Percentiles rank a stretch among this genome's conserved stretches.
Evolutionary conservation across 2,113 vertebrate genomes (phyloP).

Genomic region (Empidonax traillii): DNA sequence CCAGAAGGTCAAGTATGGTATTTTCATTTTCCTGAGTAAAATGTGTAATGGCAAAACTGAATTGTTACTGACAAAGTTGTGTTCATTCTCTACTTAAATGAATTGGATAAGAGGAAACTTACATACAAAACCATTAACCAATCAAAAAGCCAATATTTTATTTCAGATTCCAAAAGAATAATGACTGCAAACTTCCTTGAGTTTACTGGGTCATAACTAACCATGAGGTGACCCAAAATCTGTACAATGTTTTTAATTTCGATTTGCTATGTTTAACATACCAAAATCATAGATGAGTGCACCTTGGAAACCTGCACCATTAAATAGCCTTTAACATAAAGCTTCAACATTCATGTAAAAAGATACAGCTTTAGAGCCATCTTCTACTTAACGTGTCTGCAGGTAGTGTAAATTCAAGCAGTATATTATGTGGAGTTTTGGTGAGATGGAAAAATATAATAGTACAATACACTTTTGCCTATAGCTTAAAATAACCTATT

Average conservation of each 20-base stretch:
- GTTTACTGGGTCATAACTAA: neutral
- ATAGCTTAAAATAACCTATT: neutral
- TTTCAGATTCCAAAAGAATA: neutral
- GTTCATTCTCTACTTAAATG: neutral
- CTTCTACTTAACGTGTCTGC: neutral
- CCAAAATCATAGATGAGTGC: neutral
- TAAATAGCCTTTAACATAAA: neutral
- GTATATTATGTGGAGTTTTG: neutral
- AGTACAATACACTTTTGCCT: neutral
- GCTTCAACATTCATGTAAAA: neutral
- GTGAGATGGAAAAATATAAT: neutral
- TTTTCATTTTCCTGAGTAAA: neutral
- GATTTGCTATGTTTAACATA: neutral
- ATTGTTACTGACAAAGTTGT: neutral
- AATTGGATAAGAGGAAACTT: neutral
- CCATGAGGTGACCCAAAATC: rapidly evolving
- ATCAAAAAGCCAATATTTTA: neutral
- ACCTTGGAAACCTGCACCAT: neutral
- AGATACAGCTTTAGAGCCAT: neutral
- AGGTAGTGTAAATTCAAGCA: neutral
- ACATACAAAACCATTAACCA: neutral
- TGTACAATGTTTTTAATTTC: neutral
- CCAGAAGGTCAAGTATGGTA: neutral
- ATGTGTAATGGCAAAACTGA: neutral
- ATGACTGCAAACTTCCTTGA: neutral